A percentile compares a stretch with the other conserved stretches of the same genome.
These are phyloP conservation scores for Macrotus californicus DNA, from an alignment of 2,113 vertebrate species.

Conservation along the genomic window DNA sequence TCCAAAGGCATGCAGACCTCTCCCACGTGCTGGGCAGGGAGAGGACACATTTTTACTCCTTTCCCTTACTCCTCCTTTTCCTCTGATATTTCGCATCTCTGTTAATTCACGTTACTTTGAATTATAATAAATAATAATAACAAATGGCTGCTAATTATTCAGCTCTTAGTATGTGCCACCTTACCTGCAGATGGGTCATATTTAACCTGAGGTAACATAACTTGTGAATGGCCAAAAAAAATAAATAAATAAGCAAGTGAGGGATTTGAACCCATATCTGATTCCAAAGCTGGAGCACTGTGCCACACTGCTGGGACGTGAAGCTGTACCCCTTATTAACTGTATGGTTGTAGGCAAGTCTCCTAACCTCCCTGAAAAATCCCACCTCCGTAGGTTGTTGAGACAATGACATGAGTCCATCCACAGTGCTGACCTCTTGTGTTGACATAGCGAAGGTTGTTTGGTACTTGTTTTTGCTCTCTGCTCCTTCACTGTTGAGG, in stretches of 20 bases:
- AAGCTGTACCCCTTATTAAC: background rate
- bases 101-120: background rate
- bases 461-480: background rate
- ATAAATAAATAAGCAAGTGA: background rate
- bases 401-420: background rate
- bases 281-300: background rate
- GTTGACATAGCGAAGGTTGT: background rate
- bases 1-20: background rate
- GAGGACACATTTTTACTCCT: background rate
- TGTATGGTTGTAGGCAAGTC: background rate
- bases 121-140: background rate
- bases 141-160: background rate
- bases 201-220: background rate
- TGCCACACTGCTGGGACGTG: too few relatives aligned
- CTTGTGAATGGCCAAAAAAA: background rate
- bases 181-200: background rate
- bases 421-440: background rate
- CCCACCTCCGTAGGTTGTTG: background rate
- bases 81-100: background rate
- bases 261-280: background rate
- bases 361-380: background rate
- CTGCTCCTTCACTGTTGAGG: background rate
- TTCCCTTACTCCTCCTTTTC: background rate
- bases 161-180: background rate
- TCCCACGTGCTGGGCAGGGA: too few relatives aligned